Evolutionary conservation across 2,113 vertebrate genomes (phyloP).

Genomic region (Saiga tatarica): DNA sequence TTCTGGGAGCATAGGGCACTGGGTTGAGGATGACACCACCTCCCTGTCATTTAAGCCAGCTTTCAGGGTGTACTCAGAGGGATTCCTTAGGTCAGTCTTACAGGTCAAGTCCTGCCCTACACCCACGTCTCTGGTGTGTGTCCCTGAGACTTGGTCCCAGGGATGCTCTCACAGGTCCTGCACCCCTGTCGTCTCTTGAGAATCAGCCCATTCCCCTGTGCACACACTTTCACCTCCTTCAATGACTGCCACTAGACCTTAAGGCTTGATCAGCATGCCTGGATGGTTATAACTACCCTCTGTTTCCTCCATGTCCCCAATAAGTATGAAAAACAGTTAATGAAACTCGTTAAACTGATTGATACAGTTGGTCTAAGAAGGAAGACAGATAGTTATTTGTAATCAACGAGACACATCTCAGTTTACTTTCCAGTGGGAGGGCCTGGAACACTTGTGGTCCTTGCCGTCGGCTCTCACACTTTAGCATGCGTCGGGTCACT

Average conservation of each 20-base stretch:
- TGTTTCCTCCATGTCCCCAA: neutral
- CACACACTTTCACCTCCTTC: neutral
- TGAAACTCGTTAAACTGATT: neutral
- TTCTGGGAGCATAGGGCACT: neutral
- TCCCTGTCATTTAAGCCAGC: neutral
- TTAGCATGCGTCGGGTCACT: fast-evolving
- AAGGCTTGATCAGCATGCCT: neutral
- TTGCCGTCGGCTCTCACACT: neutral
- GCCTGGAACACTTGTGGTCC: neutral
- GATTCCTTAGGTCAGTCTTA: neutral
- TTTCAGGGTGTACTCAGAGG: neutral
- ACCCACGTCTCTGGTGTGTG: neutral
- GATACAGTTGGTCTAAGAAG: neutral
- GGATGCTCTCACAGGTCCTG: neutral
- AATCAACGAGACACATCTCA: neutral
- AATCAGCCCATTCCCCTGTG: neutral
- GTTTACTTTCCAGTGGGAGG: neutral
- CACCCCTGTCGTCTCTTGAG: neutral
- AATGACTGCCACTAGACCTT: neutral
- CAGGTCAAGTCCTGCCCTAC: neutral
- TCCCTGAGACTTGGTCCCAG: neutral
- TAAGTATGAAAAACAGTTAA: neutral
- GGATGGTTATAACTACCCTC: neutral
- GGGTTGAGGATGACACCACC: neutral
- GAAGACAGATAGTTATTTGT: neutral